Evolutionary conservation across 2,797 vertebrate species (phyloP).

Genomic region (Sebastes iracundus): DNA sequence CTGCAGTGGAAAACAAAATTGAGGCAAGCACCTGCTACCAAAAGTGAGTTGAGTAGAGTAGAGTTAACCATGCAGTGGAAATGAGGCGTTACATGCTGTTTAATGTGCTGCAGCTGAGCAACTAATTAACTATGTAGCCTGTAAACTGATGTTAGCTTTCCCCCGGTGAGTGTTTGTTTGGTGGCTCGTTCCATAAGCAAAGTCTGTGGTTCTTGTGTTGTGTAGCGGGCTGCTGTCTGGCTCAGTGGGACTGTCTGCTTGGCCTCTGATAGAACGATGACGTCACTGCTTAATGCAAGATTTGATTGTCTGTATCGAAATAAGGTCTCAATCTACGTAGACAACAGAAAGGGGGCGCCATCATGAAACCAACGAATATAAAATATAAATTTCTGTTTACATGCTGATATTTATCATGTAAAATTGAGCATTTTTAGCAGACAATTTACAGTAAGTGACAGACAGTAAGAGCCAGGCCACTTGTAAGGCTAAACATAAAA

Average conservation of each 20-base stretch:
- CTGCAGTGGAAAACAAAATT: no score
- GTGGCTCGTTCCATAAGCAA: not conserved
- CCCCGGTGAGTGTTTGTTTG: no score
- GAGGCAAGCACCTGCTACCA: no score
- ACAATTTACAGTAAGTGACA: not conserved
- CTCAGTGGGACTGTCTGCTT: not conserved
- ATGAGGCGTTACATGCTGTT: no score
- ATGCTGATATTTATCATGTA: not conserved
- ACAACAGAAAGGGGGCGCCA: no score
- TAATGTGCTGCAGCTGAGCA: not conserved
- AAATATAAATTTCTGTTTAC: not conserved
- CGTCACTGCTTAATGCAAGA: not conserved
- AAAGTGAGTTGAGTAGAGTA: no score
- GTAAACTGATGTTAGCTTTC: not conserved
- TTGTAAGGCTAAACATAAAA: not conserved
- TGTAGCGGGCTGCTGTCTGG: not conserved
- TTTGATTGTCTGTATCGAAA: not conserved
- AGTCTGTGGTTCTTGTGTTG: not conserved
- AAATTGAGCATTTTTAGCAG: not conserved
- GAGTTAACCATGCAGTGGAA: no score
- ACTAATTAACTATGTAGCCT: not conserved
- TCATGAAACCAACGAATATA: no score
- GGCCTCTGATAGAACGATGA: not conserved
- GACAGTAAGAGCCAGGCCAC: not conserved
- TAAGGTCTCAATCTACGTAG: no score